Evolutionary conservation across 2,113 vertebrate species (phyloP), one percentile per base, ranked within the genome.

Genomic region (Eonycteris spelaea): DNA sequence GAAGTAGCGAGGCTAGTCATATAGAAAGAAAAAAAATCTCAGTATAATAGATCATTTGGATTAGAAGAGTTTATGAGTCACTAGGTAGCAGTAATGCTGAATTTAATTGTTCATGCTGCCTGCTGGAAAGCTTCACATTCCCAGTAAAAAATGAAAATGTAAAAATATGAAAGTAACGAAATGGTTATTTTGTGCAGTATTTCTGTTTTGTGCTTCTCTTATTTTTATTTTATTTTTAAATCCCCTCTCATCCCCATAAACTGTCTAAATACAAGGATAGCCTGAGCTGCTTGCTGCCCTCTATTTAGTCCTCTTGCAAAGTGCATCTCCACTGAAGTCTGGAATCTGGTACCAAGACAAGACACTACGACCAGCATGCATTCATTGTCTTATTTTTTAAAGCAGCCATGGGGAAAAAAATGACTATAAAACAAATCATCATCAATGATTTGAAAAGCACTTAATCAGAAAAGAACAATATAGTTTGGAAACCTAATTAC

Each of bases 371-470:
- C 33, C 28, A 61, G 22, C n/a, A 4, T n/a, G 33, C 30, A 11
- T 86, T 75, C 45, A 24, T 83, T 68, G 33, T 92, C 75, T 75
- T 26, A 87, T 8, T 94, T 79, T 93, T 84, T n/a, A 92, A 83
- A 86, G 45, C 57, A 79, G 6, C 68, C 28, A 77, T 51, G 24
- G 43, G 21, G 12, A 5, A 45, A 6, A 6, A 74, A 73, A 67
- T 51, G 7, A 86, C 26, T 21, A 12, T 43, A 33, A 61, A 48
- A 40, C 22, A 59, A 40, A 12, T 43, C 78, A 61, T 30, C 40
- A 15, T n/a, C 11, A 16, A 12, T 91, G 67, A 77, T 88, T 96
- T 90, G 67, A 57, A 88, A 96, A 97, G 86, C 24, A 65, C 13
- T 89, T 89, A 63, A 43, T 55, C 59, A 40, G 40, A 51, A 45